phyloP scores from a whole-genome alignment of 2,113 vertebrate genomes.

The Panthera leo region DNA sequence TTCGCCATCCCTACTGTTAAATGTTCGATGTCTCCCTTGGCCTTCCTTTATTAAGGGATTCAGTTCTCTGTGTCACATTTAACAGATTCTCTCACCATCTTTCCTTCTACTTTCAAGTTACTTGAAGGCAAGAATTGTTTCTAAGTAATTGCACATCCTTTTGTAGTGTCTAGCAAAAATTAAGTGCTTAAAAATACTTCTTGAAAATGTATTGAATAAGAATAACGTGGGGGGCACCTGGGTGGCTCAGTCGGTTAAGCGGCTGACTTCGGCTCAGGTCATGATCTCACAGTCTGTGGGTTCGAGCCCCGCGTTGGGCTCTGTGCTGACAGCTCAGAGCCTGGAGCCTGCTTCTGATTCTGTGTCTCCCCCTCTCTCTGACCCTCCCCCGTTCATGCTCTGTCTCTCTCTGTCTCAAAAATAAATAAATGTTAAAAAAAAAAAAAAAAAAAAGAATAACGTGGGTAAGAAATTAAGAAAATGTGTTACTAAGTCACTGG shows the following conservation, averaged over 20 bases:
- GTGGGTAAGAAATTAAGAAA: background rate
- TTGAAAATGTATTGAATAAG: background rate
- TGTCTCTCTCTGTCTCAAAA: no score
- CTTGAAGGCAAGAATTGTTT: background rate
- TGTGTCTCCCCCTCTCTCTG: no score
- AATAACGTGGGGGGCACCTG: background rate
- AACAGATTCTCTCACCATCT: background rate
- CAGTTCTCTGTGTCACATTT: background rate
- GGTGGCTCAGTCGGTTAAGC: no score
- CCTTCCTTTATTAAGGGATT: background rate
- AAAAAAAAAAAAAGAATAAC: background rate
- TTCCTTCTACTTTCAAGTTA: background rate
- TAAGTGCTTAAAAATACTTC: background rate
- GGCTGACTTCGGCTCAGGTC: no score
- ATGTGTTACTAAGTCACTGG: background rate
- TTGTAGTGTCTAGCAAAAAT: background rate
- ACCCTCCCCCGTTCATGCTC: no score
- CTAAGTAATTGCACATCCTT: background rate
- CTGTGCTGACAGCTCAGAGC: no score
- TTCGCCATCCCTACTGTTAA: background rate
- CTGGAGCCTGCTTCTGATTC: no score
- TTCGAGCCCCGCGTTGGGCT: no score
- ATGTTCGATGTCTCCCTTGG: background rate
- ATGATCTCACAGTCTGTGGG: no score
- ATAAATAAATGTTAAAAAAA: no score